These are phyloP conservation scores for Mesocricetus auratus DNA, from an alignment of 2,113 vertebrate genomes.

Conservation along the genomic window DNA sequence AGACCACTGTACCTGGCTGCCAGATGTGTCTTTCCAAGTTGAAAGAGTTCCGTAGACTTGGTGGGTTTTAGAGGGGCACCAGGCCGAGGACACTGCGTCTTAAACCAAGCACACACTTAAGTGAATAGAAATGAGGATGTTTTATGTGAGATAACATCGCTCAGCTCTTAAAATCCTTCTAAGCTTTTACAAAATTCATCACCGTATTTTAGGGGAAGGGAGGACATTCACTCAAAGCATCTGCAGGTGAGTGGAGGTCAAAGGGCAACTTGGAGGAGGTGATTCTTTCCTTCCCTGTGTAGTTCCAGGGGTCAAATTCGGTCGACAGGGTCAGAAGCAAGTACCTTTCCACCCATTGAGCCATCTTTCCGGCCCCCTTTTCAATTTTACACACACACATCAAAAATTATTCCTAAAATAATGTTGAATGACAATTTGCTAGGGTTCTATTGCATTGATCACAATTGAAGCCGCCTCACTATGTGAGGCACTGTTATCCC, in stretches of 20 bases:
- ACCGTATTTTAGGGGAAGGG: too few relatives aligned
- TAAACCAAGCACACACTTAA: neutral
- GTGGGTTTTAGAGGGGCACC: neutral
- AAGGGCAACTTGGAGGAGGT: neutral
- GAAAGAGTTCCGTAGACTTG: neutral
- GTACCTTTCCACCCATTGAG: too few relatives aligned
- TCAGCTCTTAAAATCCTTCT: conserved; percentile 15
- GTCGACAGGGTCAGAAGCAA: neutral
- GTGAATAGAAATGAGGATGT: neutral
- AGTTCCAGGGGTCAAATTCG: neutral
- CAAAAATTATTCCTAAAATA: conserved; percentile 41
- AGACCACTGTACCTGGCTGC: neutral
- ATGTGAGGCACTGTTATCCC: neutral
- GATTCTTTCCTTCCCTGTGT: too few relatives aligned
- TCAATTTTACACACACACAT: conserved; percentile 30
- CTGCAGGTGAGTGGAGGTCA: too few relatives aligned
- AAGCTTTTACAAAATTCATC: neutral
- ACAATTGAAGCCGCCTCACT: neutral
- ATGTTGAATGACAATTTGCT: conserved; percentile 1
- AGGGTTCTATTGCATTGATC: neutral
- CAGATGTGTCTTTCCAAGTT: neutral
- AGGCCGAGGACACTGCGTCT: neutral
- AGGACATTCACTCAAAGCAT: neutral
- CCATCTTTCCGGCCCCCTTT: neutral
- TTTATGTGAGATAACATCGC: neutral